These are phyloP conservation scores for Leguminivora glycinivorella DNA, from an alignment of 1,140 invertebrate genomes.

Conservation along the genomic window DNA sequence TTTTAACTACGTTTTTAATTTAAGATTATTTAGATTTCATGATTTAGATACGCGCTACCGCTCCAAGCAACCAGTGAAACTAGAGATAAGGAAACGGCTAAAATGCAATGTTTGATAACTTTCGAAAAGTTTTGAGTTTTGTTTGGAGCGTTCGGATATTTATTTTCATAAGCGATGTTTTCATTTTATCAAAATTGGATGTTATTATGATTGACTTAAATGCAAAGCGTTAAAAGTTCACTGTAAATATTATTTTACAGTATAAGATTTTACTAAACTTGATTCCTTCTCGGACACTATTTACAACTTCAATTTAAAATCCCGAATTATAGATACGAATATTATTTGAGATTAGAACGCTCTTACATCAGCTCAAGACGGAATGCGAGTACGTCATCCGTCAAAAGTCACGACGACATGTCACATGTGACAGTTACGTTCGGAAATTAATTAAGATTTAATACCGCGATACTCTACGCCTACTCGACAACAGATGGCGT, in stretches of 20 bases:
- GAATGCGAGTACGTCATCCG: background rate
- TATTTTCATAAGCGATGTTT: background rate
- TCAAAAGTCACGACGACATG: background rate
- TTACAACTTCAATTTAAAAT: too few species aligned
- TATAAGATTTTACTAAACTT: too few species aligned
- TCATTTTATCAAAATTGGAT: background rate
- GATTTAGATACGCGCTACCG: background rate
- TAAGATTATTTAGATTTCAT: background rate
- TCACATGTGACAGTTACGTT: background rate
- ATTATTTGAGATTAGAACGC: background rate
- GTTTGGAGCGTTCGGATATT: background rate
- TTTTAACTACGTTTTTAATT: slow-evolving; percentile 32
- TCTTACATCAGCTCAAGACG: background rate
- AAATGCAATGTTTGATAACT: too few species aligned
- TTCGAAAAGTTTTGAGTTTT: background rate
- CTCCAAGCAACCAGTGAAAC: background rate
- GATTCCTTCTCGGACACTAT: too few species aligned
- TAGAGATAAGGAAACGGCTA: background rate
- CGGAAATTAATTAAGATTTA: background rate
- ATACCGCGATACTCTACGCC: background rate
- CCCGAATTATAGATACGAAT: too few species aligned
- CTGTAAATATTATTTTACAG: too few species aligned
- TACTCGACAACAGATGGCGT: too few species aligned
- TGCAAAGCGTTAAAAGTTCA: too few species aligned
- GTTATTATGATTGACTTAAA: background rate